Evolutionary conservation across 2,113 vertebrate genomes (phyloP).

Genomic region (Thamnaconus septentrionalis): DNA sequence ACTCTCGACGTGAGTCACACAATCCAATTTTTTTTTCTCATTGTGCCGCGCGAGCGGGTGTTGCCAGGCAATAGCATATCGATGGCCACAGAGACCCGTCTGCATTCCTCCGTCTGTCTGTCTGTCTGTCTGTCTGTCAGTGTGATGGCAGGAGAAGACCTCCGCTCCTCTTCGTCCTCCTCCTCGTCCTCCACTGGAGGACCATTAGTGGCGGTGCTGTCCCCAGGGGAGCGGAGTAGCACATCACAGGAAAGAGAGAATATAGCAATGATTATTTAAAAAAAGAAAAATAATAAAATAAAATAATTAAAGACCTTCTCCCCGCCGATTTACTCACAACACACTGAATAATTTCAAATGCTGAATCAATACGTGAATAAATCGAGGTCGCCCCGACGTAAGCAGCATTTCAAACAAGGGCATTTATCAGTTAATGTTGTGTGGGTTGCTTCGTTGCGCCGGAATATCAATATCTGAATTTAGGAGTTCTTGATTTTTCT

Average conservation of each 20-base stretch:
- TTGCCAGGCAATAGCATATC: slow-evolving; percentile 65
- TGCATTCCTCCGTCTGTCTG: slow-evolving; percentile 35
- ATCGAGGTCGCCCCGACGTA: background rate
- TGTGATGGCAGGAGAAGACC: too few species aligned
- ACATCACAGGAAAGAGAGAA: background rate
- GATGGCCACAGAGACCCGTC: slow-evolving; percentile 17
- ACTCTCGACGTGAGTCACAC: slow-evolving; percentile 40
- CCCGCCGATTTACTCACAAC: background rate
- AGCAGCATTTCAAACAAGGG: slow-evolving; percentile 11
- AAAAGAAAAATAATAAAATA: too few species aligned
- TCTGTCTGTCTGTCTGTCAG: background rate
- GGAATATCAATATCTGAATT: slow-evolving; percentile 30
- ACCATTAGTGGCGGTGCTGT: background rate
- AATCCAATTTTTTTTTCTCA: slow-evolving; percentile 47
- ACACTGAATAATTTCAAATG: slow-evolving; percentile 9
- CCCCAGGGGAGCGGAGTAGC: background rate
- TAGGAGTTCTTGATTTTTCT: slow-evolving; percentile 15
- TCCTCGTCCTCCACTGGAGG: slow-evolving; percentile 1
- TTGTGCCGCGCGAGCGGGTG: slow-evolving; percentile 34
- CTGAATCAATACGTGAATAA: slow-evolving; percentile 22
- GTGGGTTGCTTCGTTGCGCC: slow-evolving; percentile 5
- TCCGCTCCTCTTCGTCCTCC: background rate
- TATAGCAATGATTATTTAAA: too few species aligned
- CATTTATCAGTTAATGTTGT: slow-evolving; percentile 36
- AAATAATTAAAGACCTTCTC: too few species aligned